These are phyloP conservation scores for Dastarcus helophoroides DNA, from an alignment of 2,888 invertebrate genomes.

Conservation along the genomic window DNA sequence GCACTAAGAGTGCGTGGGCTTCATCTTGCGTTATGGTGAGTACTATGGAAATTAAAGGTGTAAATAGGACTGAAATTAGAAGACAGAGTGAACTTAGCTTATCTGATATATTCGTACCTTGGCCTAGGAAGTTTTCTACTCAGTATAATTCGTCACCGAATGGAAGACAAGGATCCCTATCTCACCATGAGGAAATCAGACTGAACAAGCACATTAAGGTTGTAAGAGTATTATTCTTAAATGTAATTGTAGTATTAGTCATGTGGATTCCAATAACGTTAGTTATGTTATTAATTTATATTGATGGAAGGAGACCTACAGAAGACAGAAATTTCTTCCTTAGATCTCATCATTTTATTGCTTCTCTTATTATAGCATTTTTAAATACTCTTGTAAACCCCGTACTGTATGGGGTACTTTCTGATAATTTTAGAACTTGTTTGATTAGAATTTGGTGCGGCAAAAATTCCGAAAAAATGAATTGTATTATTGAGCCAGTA, in stretches of 20 bases:
- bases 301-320: constrained; percentile 40
- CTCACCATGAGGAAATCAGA: constrained; percentile 41
- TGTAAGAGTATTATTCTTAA: constrained; percentile 41
- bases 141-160: constrained; percentile 25
- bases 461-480: constrained; percentile 10
- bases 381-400: constrained; percentile 46
- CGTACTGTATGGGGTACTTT: constrained; percentile 43
- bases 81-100: constrained; percentile 41
- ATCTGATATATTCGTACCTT: constrained; percentile 39
- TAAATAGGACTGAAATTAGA: constrained; percentile 25
- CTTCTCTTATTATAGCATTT: constrained; percentile 40
- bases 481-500: constrained; percentile 17
- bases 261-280: constrained; percentile 48
- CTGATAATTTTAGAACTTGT: constrained; percentile 42
- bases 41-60: constrained; percentile 21
- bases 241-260: constrained; percentile 43
- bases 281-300: constrained; percentile 42
- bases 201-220: constrained; percentile 43
- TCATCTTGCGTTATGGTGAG: constrained; percentile 37
- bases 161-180: constrained; percentile 36
- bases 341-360: constrained; percentile 42
- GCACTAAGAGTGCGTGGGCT: constrained; percentile 42
- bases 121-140: constrained; percentile 37
- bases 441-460: constrained; percentile 35
- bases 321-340: constrained; percentile 42